Base-by-base conservation (phyloP, 2,888 invertebrate genomes). In the Cristatella mucedo region DNA sequence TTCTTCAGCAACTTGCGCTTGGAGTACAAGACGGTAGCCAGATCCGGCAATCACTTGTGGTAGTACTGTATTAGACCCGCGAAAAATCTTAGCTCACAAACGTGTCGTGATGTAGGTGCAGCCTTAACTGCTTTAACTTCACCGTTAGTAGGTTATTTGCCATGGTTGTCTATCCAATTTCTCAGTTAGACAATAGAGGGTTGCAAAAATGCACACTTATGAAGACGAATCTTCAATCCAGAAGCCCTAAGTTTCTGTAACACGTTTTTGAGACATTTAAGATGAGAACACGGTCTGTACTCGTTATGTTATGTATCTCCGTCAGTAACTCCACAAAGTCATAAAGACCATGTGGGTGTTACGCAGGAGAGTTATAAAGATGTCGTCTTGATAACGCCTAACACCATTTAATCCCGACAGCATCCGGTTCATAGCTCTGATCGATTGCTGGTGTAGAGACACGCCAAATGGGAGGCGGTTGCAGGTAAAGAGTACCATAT, bases 391-490 rank as follows among this genome's bases (percentile, higher is more conserved):
- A 19, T 41, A 21, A 34, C 39, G 37, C 11, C 29, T 20, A 7
- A 32, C 30, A 7, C 21, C 24, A 2, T 37, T 33, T 16, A 49
- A 18, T 4, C 41, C 41, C 7, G 42, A 33, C 9, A 46, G 31
- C 4, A 48, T 31, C 11, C 41, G 41, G 13, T 49, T 46, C 39
- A 48, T 46, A 2, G 44, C 39, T 5, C 45, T 19, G 22, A 49
- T 47, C 38, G 38, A 48, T 16, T 44, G 47, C 13, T 48, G 46
- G n/a, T n/a, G n/a, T n/a, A n/a, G n/a, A 4, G 46, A 44, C 7
- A 51, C 37, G 9, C 50, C 47, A 32, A 38, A 51, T 7, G 24
- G 21, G 1, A 51, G 24, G 16, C 51, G 3, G 9, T 46, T 52
- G 29, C 37, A 48, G 2, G 16, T n/a, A n/a, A n/a, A n/a, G n/a